Evolutionary conservation across 1,140 invertebrate species (phyloP), one percentile per base, ranked within the genome.

Genomic region (Seison nebaliae): DNA sequence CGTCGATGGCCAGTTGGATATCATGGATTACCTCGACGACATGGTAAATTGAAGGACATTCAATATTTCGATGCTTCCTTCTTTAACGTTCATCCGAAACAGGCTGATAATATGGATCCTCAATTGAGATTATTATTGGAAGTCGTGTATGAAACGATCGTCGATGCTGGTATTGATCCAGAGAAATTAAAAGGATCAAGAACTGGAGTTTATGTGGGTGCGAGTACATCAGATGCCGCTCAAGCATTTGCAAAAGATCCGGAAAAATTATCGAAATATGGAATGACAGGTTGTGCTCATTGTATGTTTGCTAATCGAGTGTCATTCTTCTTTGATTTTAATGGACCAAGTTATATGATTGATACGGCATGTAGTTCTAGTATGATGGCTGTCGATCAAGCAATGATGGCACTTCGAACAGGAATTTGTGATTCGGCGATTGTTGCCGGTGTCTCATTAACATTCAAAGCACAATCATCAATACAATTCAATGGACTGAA

Each of bases 291-390:
- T 16, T 84, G 79, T 56, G 73, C 72, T 35, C 65, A 76, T 26
- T 75, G 80, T 18, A 93, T 93, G 83, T 86, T 93, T 56, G 69
- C 81, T 24, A 94, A 94, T 56, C 69, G 86, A 49, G 68, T 94
- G 22, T 91, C 81, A 0, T 94, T 73, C 60, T 74, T 79, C 7
- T 93, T 88, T 60, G 80, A 93, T 49, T 76, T 88, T 41, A 72
- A 62, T 51, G 67, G 84, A 9, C 84, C 84, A 2, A 86, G 79
- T 55, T 84, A 74, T 55, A 70, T 76, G 4, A 58, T 91, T 5
- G 84, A 94, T 57, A 88, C 84, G 6, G 84, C 84, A 1, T 94
- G 84, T 57, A 88, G 81, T 0, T 86, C 80, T 43, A 77, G 76
- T 33, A 54, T 86, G 49, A 70, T 76, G 50, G 83, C 78, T 1